Evolutionary conservation across 2,888 invertebrate genomes (phyloP), one percentile per base, ranked within the genome.

Genomic region (Coelogynopora nodosa): DNA sequence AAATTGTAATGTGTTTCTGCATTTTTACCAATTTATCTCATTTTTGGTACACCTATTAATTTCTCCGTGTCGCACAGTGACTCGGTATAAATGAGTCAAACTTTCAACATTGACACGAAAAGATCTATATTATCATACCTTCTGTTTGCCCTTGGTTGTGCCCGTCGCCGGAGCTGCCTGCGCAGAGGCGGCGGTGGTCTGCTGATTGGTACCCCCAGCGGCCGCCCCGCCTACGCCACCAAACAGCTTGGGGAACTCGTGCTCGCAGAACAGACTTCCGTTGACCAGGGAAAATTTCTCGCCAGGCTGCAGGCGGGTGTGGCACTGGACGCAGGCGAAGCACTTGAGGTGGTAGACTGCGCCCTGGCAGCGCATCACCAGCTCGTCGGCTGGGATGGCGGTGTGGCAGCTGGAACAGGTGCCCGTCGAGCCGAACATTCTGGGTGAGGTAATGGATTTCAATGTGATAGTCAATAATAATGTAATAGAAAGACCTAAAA

Each of bases 291-390:
- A 95, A 93, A 96, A 97, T 93, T 96, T 94, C 94, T 97, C 97
- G 90, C 97, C 97, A 90, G 96, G 95, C 93, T 95, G 94, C 90
- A 97, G 94, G 93, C 95, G 95, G 90, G 94, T 94, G 90, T 95
- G 95, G 93, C 97, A 97, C 93, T 96, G 96, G 93, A 95, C 96
- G 94, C 97, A 97, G 90, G 95, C 94, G 94, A 97, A 97, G 93
- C 97, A 97, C 93, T 96, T 96, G 93, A 96, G 94, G 94, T 97
- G 97, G 94, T 96, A 97, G 90, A 96, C 96, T 93, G 90, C 91
- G 82, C 90, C 90, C 94, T 91, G 91, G 90, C 95, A 94, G 92
- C 96, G 94, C 95, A 96, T 96, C 91, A 97, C 96, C 93, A 96
- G 94, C 93, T 97, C 97, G 93, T 94, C 95, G 90, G 97, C 95